These are phyloP conservation scores for Drosophila paulistorum DNA, from an alignment of 1,140 invertebrate species.

Conservation along the genomic window DNA sequence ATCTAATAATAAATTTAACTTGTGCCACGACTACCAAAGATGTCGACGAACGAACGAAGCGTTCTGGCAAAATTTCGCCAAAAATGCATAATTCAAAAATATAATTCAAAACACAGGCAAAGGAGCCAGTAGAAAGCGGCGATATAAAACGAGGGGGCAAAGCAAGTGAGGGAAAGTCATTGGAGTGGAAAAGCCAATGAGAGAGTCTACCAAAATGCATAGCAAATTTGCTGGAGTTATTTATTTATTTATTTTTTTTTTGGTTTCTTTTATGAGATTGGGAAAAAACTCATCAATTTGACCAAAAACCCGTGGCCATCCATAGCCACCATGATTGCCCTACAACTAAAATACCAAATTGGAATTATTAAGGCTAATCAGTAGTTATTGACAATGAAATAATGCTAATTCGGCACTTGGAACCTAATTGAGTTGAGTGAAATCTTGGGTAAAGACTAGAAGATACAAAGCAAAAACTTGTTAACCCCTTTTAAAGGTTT, in stretches of 20 bases:
- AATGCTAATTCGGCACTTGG: too few relatives aligned
- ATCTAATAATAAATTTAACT: slow-evolving; percentile 79
- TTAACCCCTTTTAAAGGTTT: too few relatives aligned
- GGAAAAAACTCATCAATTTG: slow-evolving; percentile 4
- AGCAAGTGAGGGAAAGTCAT: slow-evolving; percentile 7
- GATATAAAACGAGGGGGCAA: background rate
- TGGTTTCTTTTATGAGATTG: background rate
- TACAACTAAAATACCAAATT: too few relatives aligned
- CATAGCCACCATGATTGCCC: too few relatives aligned
- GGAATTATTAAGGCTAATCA: too few relatives aligned
- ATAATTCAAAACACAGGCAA: slow-evolving; percentile 63
- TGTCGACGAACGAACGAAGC: slow-evolving; percentile 40
- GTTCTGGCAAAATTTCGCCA: slow-evolving; percentile 57
- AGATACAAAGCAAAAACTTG: too few relatives aligned
- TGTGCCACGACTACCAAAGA: slow-evolving; percentile 35
- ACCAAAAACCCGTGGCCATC: background rate
- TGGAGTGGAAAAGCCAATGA: background rate
- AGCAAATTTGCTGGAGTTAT: background rate
- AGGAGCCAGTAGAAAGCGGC: too few relatives aligned
- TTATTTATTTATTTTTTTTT: too few relatives aligned
- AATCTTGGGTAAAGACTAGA: too few relatives aligned
- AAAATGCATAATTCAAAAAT: slow-evolving; percentile 76
- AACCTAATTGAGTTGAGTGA: too few relatives aligned
- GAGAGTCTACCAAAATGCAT: slow-evolving; percentile 4
- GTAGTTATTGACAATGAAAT: too few relatives aligned